Conservation (phyloP, 1,140 invertebrate genomes). For the Matsumurasca onukii region DNA sequence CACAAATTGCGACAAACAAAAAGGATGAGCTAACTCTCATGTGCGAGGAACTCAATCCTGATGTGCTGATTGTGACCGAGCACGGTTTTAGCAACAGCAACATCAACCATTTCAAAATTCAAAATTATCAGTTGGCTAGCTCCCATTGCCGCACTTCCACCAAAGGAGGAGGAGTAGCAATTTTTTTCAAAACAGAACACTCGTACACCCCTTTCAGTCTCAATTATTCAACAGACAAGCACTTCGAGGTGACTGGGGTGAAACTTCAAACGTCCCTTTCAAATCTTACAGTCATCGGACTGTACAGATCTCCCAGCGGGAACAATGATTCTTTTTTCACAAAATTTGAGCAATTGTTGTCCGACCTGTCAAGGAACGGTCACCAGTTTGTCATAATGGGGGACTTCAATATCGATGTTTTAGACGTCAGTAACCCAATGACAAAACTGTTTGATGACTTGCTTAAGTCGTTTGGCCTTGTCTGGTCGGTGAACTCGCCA, state of each 20-base stretch:
- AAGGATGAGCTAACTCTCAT: neutral
- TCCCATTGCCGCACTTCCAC: neutral
- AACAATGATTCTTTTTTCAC: neutral
- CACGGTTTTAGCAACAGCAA: constrained; percentile 2
- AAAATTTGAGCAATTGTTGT: neutral
- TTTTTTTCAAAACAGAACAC: neutral
- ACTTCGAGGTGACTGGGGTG: neutral
- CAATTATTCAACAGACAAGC: neutral
- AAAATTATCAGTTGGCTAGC: neutral
- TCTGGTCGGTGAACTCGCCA: constrained; percentile 15
- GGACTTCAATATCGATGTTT: neutral
- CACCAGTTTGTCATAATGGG: neutral
- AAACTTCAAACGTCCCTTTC: neutral
- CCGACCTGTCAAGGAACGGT: neutral
- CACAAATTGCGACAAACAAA: constrained; percentile 11
- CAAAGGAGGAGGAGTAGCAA: neutral
- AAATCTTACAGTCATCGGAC: neutral
- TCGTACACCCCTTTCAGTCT: neutral
- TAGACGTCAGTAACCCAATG: neutral
- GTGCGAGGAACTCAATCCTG: constrained; percentile 2
- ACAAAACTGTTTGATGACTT: neutral
- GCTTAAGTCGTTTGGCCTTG: neutral
- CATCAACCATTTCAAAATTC: neutral
- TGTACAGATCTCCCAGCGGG: neutral
- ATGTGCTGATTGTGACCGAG: neutral